Conservation (phyloP, 2,113 vertebrate species). For the Lepus europaeus region DNA sequence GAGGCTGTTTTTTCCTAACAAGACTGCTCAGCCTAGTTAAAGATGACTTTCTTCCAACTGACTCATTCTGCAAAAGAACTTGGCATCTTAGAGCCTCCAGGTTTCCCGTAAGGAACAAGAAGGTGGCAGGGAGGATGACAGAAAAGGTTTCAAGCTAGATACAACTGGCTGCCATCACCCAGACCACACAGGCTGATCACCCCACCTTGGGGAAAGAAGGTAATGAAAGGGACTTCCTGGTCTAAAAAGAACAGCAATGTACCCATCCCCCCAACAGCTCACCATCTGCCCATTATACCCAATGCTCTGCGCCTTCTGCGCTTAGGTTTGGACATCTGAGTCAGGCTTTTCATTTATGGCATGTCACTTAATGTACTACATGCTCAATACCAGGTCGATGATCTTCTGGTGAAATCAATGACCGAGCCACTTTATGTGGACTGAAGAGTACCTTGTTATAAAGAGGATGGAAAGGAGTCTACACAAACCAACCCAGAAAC, state of each 20-base stretch:
- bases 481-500: background rate
- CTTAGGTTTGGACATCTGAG: background rate
- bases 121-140: background rate
- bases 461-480: background rate
- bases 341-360: background rate
- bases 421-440: background rate
- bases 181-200: background rate
- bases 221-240: background rate
- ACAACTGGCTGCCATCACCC: background rate
- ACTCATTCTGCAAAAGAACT: background rate
- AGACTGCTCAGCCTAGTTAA: background rate
- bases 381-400: background rate
- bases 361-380: background rate
- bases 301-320: no score
- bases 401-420: background rate
- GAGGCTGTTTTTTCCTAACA: background rate
- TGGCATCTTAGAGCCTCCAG: background rate
- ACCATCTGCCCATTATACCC: fast-evolving
- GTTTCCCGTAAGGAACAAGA: background rate
- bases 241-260: background rate
- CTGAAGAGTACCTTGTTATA: background rate
- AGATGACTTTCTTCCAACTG: background rate
- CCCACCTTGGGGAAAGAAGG: background rate
- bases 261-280: background rate
- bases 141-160: background rate